phyloP scores from a whole-genome alignment of 1,140 invertebrate species.

The Cepaea nemoralis region DNA sequence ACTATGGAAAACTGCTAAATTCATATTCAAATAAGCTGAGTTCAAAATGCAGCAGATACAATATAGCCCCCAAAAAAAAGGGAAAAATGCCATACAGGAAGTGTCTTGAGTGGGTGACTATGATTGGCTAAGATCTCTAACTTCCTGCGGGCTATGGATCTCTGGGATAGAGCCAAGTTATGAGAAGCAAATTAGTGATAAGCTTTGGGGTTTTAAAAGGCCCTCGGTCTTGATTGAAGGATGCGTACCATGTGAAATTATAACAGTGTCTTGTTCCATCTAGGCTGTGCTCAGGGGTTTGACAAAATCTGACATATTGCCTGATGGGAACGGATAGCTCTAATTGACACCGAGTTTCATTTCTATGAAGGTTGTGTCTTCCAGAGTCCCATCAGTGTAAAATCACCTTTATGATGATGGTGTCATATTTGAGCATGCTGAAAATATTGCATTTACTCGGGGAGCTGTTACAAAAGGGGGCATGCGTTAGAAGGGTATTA shows the following conservation, averaged over 20 bases:
- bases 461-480: too few relatives aligned
- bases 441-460: too few relatives aligned
- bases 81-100: background rate
- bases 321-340: background rate
- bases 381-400: background rate
- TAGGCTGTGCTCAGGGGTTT: background rate
- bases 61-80: too few relatives aligned
- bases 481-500: too few relatives aligned
- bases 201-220: background rate
- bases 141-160: slow-evolving; percentile 21
- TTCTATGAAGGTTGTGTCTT: background rate
- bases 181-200: slow-evolving; percentile 29
- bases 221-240: background rate
- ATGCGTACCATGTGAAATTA: slow-evolving; percentile 15
- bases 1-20: too few relatives aligned
- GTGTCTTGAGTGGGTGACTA: slow-evolving; percentile 21
- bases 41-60: too few relatives aligned
- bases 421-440: too few relatives aligned
- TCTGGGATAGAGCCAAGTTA: slow-evolving; percentile 12
- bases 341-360: background rate
- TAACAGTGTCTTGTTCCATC: background rate
- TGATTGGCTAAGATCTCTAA: slow-evolving; percentile 25
- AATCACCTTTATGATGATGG: too few relatives aligned
- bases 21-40: too few relatives aligned
- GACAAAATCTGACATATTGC: background rate